phyloP scores from a whole-genome alignment of 2,113 vertebrate species.

The Trochalopteron elliotii region DNA sequence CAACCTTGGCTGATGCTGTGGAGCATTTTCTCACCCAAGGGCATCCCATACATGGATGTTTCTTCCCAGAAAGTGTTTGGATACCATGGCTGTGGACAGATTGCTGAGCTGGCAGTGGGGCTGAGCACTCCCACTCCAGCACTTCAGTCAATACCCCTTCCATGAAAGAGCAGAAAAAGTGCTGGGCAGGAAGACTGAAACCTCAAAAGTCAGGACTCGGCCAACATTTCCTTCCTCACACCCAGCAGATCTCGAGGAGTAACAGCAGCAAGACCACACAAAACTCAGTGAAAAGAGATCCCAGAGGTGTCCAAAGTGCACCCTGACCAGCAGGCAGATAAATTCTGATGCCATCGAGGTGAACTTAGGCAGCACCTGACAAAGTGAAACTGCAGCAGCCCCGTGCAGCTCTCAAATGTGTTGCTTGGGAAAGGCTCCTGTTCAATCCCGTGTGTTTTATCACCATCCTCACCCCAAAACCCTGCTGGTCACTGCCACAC shows the following conservation, averaged over 20 bases:
- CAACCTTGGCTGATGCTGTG: neutral
- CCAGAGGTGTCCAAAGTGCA: neutral
- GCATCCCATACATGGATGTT: rapidly evolving
- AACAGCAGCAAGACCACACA: neutral
- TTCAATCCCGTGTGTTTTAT: rapidly evolving
- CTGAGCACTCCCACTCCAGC: neutral
- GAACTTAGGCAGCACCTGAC: neutral
- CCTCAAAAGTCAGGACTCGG: neutral
- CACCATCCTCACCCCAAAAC: neutral
- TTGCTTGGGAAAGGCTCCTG: rapidly evolving
- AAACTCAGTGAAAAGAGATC: neutral
- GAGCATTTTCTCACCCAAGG: neutral
- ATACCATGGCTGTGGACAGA: rapidly evolving
- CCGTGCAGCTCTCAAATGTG: rapidly evolving
- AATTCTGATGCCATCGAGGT: neutral
- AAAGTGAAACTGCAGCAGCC: neutral
- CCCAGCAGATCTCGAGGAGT: neutral
- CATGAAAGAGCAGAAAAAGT: neutral
- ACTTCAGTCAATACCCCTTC: neutral
- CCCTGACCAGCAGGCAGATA: neutral
- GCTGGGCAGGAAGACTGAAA: neutral
- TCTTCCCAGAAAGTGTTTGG: neutral
- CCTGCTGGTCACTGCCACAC: rapidly evolving
- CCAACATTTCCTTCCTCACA: neutral
- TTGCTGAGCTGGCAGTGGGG: neutral